Percentiles rank a stretch among this genome's conserved stretches.
These are phyloP conservation scores for Enteromius viviparus DNA, from an alignment of 2,797 vertebrate species.

Conservation along the genomic window DNA sequence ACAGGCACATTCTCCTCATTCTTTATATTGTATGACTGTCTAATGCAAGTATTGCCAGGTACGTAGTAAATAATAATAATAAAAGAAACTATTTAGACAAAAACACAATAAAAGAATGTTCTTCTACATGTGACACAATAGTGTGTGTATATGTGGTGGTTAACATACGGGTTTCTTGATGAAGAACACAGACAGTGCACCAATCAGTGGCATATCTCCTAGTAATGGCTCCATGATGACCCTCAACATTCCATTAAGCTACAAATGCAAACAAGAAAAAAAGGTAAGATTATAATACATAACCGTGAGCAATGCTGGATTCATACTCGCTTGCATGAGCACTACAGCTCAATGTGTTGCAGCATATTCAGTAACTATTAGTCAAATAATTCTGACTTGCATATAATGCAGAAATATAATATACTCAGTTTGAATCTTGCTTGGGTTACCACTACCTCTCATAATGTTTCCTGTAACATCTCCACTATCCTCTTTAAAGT, in stretches of 20 bases:
- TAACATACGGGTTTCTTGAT: conserved; percentile 93
- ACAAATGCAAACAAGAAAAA: conserved; percentile 35
- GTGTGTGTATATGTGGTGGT: neutral
- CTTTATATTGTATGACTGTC: conserved; percentile 9
- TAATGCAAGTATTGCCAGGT: neutral
- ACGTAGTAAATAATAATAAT: neutral
- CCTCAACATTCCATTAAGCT: conserved; percentile 92
- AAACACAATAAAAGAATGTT: neutral
- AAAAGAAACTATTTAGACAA: neutral
- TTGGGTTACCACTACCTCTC: neutral
- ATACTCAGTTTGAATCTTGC: neutral
- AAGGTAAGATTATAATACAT: neutral
- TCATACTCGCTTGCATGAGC: neutral
- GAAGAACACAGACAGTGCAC: conserved; percentile 92
- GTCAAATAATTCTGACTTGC: neutral
- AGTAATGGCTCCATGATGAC: conserved; percentile 95
- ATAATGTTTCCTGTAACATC: neutral
- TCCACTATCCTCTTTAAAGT: neutral
- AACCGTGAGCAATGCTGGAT: neutral
- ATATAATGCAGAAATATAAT: neutral
- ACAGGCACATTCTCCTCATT: conserved; percentile 8
- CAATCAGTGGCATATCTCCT: conserved; percentile 94
- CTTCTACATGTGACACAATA: neutral
- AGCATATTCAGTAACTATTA: neutral
- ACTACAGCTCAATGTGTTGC: neutral